phyloP scores from a whole-genome alignment of 2,888 invertebrate species.

The Lepidochrysops patricia region DNA sequence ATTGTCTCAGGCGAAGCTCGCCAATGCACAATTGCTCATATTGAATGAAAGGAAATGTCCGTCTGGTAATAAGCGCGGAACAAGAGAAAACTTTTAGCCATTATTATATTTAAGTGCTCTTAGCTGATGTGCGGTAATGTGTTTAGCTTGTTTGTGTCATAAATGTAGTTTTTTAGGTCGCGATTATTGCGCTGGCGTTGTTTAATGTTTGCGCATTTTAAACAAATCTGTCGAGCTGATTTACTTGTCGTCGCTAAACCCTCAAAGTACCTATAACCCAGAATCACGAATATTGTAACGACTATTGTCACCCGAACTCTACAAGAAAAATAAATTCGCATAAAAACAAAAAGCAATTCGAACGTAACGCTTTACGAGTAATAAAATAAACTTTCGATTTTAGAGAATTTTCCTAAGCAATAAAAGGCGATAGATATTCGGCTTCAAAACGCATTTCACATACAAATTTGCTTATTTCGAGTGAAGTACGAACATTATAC shows the following conservation, averaged over 20 bases:
- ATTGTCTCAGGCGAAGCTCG: conserved; percentile 61
- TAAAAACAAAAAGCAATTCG: not conserved
- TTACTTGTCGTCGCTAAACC: too few relatives aligned
- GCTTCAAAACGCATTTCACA: conserved; percentile 73
- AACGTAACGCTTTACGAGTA: conserved; percentile 3
- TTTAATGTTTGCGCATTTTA: not conserved
- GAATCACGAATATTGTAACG: not conserved
- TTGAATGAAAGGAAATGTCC: conserved; percentile 73
- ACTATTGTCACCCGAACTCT: not conserved
- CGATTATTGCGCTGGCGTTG: not conserved
- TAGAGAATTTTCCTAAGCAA: conserved; percentile 40
- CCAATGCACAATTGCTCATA: conserved; percentile 72
- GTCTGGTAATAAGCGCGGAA: conserved; percentile 67
- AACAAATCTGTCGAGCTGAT: too few relatives aligned
- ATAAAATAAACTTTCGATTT: conserved; percentile 13
- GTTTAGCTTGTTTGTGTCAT: conserved; percentile 44
- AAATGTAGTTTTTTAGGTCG: conserved; percentile 17
- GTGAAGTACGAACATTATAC: conserved; percentile 73
- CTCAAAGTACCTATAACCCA: too few relatives aligned
- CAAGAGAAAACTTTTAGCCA: conserved; percentile 71
- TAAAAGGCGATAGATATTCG: conserved; percentile 61
- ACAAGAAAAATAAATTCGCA: not conserved
- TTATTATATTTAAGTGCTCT: conserved; percentile 65
- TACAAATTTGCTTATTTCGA: conserved; percentile 71
- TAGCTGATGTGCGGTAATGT: conserved; percentile 58